Conservation (phyloP, 2,797 vertebrate genomes). For the Chiloscyllium punctatum region DNA sequence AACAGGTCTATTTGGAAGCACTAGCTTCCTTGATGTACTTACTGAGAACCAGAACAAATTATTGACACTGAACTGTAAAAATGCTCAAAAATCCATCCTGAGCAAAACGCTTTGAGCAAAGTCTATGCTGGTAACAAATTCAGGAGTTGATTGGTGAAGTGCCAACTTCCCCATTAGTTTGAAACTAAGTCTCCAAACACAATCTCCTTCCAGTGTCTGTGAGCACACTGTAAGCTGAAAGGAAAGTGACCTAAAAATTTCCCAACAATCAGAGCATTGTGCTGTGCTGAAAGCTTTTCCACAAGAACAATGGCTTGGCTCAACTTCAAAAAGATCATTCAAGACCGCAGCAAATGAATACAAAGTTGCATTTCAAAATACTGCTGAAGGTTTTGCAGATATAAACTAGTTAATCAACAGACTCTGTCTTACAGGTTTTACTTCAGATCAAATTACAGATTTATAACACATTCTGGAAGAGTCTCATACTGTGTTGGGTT, state of each 20-base stretch:
- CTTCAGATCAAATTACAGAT: not conserved
- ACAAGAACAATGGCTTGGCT: conserved; percentile 20
- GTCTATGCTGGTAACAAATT: not conserved
- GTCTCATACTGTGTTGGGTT: not conserved
- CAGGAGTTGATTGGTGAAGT: not conserved
- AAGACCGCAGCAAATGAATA: not conserved
- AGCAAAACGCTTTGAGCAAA: not conserved
- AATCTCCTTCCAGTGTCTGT: not conserved
- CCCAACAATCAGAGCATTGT: conserved; percentile 9
- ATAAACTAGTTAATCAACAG: not conserved
- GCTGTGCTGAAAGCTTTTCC: conserved; percentile 10
- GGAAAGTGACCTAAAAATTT: not conserved
- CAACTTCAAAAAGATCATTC: not conserved
- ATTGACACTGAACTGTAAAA: not conserved
- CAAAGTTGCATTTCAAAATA: not conserved
- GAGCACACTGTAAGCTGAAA: not conserved
- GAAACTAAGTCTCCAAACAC: too few relatives aligned
- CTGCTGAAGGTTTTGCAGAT: not conserved
- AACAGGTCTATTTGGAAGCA: too few relatives aligned
- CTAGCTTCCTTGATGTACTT: not conserved
- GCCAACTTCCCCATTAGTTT: conserved; percentile 17
- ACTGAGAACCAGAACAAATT: not conserved
- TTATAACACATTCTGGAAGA: not conserved
- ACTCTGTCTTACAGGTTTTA: not conserved
- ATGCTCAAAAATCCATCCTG: not conserved